Evolutionary conservation across 2,888 invertebrate species (phyloP), one percentile per base, ranked within the genome.

Genomic region (Stenodera caucasica): DNA sequence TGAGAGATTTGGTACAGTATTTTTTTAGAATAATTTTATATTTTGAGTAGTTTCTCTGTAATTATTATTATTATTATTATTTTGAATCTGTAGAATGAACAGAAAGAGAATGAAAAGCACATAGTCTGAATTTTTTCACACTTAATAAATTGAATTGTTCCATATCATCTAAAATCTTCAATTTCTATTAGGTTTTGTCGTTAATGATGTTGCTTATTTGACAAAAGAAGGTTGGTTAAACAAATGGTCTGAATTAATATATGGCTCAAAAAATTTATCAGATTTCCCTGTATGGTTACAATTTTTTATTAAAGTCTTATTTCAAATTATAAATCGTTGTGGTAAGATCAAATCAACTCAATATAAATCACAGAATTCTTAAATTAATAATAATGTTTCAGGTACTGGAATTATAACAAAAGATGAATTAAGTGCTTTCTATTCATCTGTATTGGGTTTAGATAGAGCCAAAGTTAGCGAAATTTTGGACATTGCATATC

Each of bases 231-330:
- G 89, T 58, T 90, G 90, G 90, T 76, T 90, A 55, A 84, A 85
- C 35, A 84, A 87, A 67, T 90, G 90, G 90, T 85, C 88, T 0
- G 80, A 85, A 29, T 80, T 88, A 50, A 81, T 85, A 29, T 77
- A 79, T 52, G 77, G 79, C 9, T 82, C 83, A 40, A 81, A 78
- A 65, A 81, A 84, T 63, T 84, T 89, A 73, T 78, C 83, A 0
- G 87, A 89, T 68, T 83, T 90, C 63, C 90, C 90, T 0, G 81
- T 90, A n/a, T 90, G 90, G 84, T 78, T 90, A 49, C 90, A 90
- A 74, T 89, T 88, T 75, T 84, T 90, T 66, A 87, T 89, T 72
- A 89, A 88, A 81, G 87, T 89, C 69, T 76, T 89, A 35, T 90
- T 88, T 76, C 87, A 86, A 74, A 88, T 89, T 21, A 86, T 89